Percentiles rank a stretch among this genome's conserved stretches.
These are phyloP conservation scores for Atta colombica DNA, from an alignment of 1,140 invertebrate genomes.

Conservation along the genomic window DNA sequence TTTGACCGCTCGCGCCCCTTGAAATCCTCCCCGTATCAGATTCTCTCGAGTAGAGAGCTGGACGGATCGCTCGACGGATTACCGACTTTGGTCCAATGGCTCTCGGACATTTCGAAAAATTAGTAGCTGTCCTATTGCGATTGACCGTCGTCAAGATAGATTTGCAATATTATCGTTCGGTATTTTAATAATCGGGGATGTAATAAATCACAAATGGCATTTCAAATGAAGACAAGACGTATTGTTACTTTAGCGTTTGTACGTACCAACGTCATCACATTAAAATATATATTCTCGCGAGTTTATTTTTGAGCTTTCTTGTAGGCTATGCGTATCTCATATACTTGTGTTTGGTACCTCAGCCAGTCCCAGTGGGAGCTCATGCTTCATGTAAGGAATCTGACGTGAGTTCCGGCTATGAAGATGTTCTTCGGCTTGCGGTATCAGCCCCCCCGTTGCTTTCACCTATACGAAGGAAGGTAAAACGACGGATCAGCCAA, in stretches of 20 bases:
- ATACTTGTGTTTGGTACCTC: slow-evolving; percentile 50
- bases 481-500: slow-evolving; percentile 32
- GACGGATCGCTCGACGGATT: slow-evolving; percentile 60
- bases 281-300: neutral
- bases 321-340: neutral
- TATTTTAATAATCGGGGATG: neutral
- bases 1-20: slow-evolving; percentile 67
- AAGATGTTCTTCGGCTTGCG: slow-evolving; percentile 72
- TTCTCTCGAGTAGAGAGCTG: slow-evolving; percentile 56
- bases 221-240: neutral
- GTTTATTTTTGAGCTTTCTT: slow-evolving; percentile 8
- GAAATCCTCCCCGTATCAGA: slow-evolving; percentile 69
- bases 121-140: neutral
- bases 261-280: neutral
- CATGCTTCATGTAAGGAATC: slow-evolving; percentile 70
- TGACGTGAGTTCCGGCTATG: slow-evolving; percentile 69
- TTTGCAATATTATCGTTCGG: neutral
- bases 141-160: slow-evolving; percentile 12
- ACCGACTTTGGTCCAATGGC: slow-evolving; percentile 51
- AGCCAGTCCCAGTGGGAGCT: slow-evolving; percentile 56
- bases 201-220: neutral
- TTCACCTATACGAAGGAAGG: slow-evolving; percentile 15
- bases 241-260: neutral
- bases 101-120: slow-evolving; percentile 57
- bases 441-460: slow-evolving; percentile 46